Conservation (phyloP, 2,113 vertebrate species). For the Dipodomys stephensi region DNA sequence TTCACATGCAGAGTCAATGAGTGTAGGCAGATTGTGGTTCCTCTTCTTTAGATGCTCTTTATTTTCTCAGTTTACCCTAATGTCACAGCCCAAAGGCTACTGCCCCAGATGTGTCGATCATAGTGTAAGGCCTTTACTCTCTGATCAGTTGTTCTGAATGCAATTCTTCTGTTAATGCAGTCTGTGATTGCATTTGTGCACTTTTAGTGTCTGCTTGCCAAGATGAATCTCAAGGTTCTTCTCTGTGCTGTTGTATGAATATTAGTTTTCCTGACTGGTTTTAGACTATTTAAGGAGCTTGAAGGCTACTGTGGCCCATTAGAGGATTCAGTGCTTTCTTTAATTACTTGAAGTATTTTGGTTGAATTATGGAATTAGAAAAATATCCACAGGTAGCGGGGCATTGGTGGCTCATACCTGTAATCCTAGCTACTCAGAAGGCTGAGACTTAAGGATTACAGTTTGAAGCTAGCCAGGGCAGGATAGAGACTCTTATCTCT, state of each 20-base stretch:
- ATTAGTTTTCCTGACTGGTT: slow-evolving; percentile 3
- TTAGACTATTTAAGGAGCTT: background rate
- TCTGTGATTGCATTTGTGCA: background rate
- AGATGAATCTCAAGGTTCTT: background rate
- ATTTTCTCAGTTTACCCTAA: background rate
- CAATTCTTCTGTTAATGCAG: background rate
- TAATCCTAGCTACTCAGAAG: too few species aligned
- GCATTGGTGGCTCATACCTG: too few species aligned
- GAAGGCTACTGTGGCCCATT: background rate
- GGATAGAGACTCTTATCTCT: too few species aligned
- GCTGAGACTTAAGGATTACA: too few species aligned
- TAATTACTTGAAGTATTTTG: background rate
- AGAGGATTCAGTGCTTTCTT: background rate
- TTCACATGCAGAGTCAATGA: background rate
- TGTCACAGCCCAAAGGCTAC: background rate
- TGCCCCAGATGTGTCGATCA: background rate
- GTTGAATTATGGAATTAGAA: background rate
- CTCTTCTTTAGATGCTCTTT: background rate
- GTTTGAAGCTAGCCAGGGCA: too few species aligned
- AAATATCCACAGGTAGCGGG: background rate
- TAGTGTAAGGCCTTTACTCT: background rate
- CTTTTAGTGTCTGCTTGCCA: background rate
- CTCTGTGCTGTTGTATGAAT: background rate
- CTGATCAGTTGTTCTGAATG: background rate
- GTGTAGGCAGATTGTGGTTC: background rate